A percentile compares a stretch with the other conserved stretches of the same genome.
Evolutionary conservation across 2,113 vertebrate species (phyloP).

Genomic region (Pontoporia blainvillei): DNA sequence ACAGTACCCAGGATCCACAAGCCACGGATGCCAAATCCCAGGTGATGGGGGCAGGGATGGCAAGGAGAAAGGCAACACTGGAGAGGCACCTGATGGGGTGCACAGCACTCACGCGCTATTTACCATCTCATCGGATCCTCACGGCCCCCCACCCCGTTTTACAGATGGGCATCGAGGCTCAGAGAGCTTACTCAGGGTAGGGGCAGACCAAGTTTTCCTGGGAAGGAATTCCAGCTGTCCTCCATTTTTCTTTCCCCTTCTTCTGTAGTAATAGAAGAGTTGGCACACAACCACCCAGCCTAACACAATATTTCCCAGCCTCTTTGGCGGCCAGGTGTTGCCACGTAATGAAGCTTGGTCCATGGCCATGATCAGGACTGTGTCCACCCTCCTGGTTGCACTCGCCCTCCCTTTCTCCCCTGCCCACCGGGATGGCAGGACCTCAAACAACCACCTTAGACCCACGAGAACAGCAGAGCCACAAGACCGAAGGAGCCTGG

Average conservation of each 20-base stretch:
- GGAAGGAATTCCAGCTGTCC: background rate
- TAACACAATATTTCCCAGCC: background rate
- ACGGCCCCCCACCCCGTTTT: rapidly evolving
- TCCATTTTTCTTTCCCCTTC: too few relatives aligned
- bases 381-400: rapidly evolving
- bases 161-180: rapidly evolving
- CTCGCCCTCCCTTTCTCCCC: background rate
- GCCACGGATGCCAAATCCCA: background rate
- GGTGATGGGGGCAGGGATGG: rapidly evolving
- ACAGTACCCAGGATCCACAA: background rate
- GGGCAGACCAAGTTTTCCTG: background rate
- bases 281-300: background rate
- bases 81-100: rapidly evolving
- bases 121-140: rapidly evolving
- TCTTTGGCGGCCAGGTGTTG: background rate
- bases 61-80: rapidly evolving
- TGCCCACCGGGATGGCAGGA: background rate
- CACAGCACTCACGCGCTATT: rapidly evolving
- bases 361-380: rapidly evolving
- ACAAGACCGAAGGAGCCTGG: background rate
- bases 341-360: rapidly evolving
- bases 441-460: background rate
- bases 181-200: background rate
- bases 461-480: background rate
- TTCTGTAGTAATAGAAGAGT: background rate